These are phyloP conservation scores for Drosophila subsilvestris DNA, from an alignment of 2,888 invertebrate species.

Conservation along the genomic window DNA sequence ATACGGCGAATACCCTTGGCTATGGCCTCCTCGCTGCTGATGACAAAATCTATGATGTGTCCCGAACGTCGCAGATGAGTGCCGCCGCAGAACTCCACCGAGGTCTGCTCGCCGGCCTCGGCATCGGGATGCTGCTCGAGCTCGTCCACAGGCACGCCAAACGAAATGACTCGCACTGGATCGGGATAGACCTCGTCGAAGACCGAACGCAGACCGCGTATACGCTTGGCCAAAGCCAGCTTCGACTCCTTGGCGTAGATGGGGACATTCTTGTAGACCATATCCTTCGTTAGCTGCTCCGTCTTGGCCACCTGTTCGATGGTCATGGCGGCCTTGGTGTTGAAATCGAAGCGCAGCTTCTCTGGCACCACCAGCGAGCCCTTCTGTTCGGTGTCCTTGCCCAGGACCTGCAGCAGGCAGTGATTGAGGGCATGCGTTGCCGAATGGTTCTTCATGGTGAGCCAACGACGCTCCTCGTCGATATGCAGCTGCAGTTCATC, in stretches of 20 bases:
- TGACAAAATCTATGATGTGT: constrained; percentile 97
- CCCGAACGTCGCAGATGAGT: constrained; percentile 96
- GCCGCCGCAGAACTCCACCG: constrained; percentile 99
- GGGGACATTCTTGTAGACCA: constrained; percentile 90
- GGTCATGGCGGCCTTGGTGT: constrained; percentile 96
- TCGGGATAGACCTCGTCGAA: constrained; percentile 99
- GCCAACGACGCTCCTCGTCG: constrained; percentile 92
- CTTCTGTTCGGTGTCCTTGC: constrained; percentile 96
- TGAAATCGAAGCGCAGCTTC: constrained; percentile 98
- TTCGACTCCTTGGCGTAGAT: constrained; percentile 95
- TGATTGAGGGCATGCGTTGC: constrained; percentile 99
- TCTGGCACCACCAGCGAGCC: constrained; percentile 99
- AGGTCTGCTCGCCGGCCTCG: constrained; percentile 91
- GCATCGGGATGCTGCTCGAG: constrained; percentile 94
- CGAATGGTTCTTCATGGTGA: constrained; percentile 99
- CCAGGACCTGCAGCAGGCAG: constrained; percentile 94
- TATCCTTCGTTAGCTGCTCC: constrained; percentile 91
- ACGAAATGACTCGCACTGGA: constrained; percentile 96
- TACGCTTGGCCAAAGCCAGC: constrained; percentile 94
- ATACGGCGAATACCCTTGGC: constrained; percentile 99
- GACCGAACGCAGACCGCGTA: constrained; percentile 97
- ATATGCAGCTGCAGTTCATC: constrained; percentile 92
- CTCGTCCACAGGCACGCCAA: constrained; percentile 96
- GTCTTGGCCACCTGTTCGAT: constrained; percentile 93
- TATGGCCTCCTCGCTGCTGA: constrained; percentile 99